Evolutionary conservation across 2,113 vertebrate genomes (phyloP).

Genomic region (Ailurus styani): DNA sequence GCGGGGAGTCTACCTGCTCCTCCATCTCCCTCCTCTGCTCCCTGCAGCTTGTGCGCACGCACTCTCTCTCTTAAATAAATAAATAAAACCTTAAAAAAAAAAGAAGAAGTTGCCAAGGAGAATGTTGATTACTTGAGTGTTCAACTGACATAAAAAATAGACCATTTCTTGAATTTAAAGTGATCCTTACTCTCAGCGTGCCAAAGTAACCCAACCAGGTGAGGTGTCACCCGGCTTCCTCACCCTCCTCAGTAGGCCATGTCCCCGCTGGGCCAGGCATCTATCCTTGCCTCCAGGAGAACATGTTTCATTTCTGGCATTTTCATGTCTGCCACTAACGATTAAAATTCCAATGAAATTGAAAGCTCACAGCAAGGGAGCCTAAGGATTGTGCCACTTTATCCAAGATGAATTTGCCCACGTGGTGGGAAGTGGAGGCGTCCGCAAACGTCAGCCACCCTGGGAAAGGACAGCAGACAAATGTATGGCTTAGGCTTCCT

Average conservation of each 20-base stretch:
- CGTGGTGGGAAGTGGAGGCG: not conserved
- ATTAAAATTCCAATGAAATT: slow-evolving; percentile 1
- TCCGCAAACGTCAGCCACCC: not conserved
- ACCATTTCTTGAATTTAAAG: not conserved
- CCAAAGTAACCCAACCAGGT: not conserved
- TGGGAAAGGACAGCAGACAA: not conserved
- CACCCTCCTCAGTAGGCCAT: not conserved
- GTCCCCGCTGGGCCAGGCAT: not conserved
- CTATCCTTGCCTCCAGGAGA: not conserved
- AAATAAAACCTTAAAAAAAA: not conserved
- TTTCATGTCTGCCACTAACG: not conserved
- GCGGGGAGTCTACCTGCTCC: not conserved
- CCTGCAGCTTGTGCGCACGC: not conserved
- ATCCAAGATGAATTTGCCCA: not conserved
- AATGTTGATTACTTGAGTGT: not conserved
- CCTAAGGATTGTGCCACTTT: not conserved
- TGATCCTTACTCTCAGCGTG: not conserved
- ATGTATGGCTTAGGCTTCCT: not conserved
- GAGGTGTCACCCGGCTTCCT: not conserved
- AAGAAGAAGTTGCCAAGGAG: not conserved
- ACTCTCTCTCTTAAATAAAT: not conserved
- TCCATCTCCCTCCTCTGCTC: not conserved
- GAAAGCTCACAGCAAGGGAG: not conserved
- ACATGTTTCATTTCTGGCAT: not conserved
- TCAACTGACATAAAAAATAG: not conserved